Conservation (phyloP, 2,888 invertebrate genomes). For the Eupelmus urozonus region DNA sequence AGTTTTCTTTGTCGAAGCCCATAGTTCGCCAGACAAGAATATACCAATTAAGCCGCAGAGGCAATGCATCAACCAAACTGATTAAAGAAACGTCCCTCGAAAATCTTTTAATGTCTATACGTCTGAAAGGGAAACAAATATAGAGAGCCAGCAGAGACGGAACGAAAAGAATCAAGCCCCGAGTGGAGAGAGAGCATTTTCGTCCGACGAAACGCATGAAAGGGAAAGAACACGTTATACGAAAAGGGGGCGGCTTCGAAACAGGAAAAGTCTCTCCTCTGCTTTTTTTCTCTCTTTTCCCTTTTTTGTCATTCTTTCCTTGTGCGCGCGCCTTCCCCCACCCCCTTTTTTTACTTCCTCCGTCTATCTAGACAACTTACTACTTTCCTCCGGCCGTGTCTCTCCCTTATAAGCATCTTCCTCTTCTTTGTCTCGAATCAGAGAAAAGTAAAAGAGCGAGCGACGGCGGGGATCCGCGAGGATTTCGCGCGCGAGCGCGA, state of each 20-base stretch:
- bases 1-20: no score
- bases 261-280: conserved; percentile 39
- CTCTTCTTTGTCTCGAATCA: conserved; percentile 18
- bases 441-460: conserved; percentile 1
- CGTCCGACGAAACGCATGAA: conserved; percentile 43
- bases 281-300: conserved; percentile 1
- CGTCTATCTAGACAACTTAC: conserved; percentile 24
- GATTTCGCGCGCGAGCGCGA: conserved; percentile 15
- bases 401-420: conserved; percentile 36
- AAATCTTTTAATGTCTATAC: conserved; percentile 5
- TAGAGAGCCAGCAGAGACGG: background rate
- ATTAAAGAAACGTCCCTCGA: conserved; percentile 17
- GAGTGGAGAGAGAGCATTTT: conserved; percentile 4
- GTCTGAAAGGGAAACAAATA: conserved; percentile 25
- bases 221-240: conserved; percentile 30
- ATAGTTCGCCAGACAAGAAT: no score
- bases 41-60: background rate
- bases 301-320: conserved; percentile 31
- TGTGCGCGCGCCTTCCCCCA: background rate
- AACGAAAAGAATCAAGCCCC: conserved; percentile 18
- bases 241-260: conserved; percentile 9
- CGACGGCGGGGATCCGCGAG: background rate
- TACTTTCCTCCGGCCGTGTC: conserved; percentile 7
- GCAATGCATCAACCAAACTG: conserved; percentile 5
- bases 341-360: background rate